These are phyloP conservation scores for Argynnis bischoffii DNA, from an alignment of 2,888 invertebrate species.

Conservation along the genomic window DNA sequence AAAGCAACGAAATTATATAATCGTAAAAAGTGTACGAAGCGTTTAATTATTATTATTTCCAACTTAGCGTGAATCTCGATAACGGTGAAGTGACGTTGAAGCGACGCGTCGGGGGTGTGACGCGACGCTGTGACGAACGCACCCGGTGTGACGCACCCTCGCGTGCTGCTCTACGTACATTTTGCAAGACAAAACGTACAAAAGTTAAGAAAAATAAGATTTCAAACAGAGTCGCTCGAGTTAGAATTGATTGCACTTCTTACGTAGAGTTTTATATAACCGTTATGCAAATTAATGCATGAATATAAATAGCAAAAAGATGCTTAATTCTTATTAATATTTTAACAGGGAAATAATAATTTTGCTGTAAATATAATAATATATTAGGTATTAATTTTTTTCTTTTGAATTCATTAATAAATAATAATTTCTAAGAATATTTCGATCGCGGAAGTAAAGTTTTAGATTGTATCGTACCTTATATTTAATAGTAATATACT, in stretches of 20 bases:
- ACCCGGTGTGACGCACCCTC: slow-evolving; percentile 54
- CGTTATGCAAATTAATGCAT: not conserved
- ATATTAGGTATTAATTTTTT: too few species aligned
- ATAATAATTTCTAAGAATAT: too few species aligned
- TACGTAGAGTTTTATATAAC: not conserved
- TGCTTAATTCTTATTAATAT: too few species aligned
- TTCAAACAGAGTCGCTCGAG: slow-evolving; percentile 14
- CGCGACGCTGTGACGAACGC: slow-evolving; percentile 46
- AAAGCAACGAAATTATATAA: not conserved
- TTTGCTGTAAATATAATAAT: too few species aligned
- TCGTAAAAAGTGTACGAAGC: slow-evolving; percentile 20
- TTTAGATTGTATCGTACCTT: too few species aligned
- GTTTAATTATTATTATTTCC: slow-evolving; percentile 43
- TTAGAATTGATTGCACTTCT: slow-evolving; percentile 11
- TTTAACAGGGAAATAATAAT: too few species aligned
- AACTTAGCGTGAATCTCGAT: slow-evolving; percentile 45
- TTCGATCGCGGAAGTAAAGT: too few species aligned
- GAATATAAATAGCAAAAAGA: too few species aligned
- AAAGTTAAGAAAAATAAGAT: too few species aligned
- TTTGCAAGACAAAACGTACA: slow-evolving; percentile 39
- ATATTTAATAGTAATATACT: too few species aligned
- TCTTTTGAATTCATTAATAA: too few species aligned
- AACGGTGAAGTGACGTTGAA: slow-evolving; percentile 36
- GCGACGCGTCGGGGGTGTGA: slow-evolving; percentile 47
- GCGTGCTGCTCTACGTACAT: slow-evolving; percentile 34